Evolutionary conservation across 2,797 vertebrate species (phyloP).

Genomic region (Leucoraja ocellata): DNA sequence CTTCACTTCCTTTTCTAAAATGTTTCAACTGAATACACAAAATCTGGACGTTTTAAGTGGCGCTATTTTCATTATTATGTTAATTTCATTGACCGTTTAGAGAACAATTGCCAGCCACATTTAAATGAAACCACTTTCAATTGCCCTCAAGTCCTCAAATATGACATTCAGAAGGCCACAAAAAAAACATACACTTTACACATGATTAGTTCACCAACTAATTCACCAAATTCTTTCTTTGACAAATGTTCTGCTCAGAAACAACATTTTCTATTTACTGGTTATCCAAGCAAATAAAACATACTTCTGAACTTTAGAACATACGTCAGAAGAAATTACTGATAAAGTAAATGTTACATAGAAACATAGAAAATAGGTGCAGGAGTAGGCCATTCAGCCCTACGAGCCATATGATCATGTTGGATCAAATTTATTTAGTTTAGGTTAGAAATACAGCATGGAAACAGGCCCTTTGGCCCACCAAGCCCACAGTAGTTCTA

Average conservation of each 20-base stretch:
- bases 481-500: too few species aligned
- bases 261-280: background rate
- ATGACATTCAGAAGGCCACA: background rate
- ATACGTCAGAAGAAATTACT: background rate
- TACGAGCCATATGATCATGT: too few species aligned
- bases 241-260: background rate
- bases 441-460: too few species aligned
- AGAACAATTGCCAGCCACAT: slow-evolving; percentile 23
- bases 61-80: background rate
- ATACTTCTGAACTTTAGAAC: background rate
- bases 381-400: too few species aligned
- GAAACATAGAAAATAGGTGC: too few species aligned
- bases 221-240: background rate
- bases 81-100: background rate
- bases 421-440: too few species aligned
- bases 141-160: background rate
- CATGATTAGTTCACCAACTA: background rate
- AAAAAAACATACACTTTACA: background rate
- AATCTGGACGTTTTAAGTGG: background rate
- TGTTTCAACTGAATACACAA: background rate
- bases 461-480: too few species aligned
- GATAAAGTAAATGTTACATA: background rate
- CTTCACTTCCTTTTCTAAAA: background rate
- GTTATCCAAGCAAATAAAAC: background rate
- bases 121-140: slow-evolving; percentile 4